Evolutionary conservation across 2,888 invertebrate genomes (phyloP).

Genomic region (Nasonovia ribisnigri): DNA sequence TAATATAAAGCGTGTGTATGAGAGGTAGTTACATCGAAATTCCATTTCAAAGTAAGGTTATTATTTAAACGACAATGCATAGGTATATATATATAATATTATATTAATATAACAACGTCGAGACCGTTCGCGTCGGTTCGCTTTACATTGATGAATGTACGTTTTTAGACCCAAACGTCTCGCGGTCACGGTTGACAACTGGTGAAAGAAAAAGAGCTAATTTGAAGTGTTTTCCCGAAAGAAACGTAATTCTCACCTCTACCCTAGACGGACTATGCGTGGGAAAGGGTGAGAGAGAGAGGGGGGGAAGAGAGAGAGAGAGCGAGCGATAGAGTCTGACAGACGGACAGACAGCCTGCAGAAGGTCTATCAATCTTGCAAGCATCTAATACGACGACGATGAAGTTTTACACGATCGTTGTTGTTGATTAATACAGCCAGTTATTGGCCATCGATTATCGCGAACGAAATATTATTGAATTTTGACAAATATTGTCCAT

Average conservation of each 20-base stretch:
- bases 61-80: neutral
- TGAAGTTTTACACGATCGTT: neutral
- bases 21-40: neutral
- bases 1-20: neutral
- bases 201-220: conserved; percentile 28
- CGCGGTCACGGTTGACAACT: conserved; percentile 26
- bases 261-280: neutral
- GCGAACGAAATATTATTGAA: neutral
- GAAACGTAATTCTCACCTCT: neutral
- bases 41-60: neutral
- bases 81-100: neutral
- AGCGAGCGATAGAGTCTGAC: neutral
- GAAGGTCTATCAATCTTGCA: neutral
- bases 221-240: conserved; percentile 5
- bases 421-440: neutral
- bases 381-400: neutral
- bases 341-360: neutral
- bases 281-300: neutral
- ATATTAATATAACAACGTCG: neutral
- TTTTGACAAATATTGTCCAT: neutral
- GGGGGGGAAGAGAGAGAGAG: neutral
- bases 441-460: neutral
- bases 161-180: neutral
- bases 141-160: conserved; percentile 38
- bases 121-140: neutral